Conservation (phyloP, 2,797 vertebrate species). For the Carcharodon carcharias region DNA sequence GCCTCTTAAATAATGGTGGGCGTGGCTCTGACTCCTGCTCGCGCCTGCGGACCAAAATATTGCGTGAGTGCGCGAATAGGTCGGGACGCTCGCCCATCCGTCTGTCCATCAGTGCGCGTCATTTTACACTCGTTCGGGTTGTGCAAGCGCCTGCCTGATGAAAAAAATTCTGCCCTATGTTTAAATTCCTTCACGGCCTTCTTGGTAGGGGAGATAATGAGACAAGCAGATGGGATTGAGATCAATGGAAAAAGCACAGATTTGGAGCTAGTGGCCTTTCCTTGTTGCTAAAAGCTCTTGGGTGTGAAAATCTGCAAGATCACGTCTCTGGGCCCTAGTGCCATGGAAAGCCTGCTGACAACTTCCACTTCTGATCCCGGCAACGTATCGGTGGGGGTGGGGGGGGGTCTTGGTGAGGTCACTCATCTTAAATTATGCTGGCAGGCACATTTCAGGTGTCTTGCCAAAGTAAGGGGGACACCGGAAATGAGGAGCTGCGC, state of each 20-base stretch:
- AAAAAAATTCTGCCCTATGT: background rate
- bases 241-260: background rate
- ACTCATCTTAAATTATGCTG: background rate
- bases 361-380: background rate
- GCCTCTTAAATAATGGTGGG: no score
- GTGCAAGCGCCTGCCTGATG: no score
- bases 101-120: no score
- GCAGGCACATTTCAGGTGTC: background rate
- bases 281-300: background rate
- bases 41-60: no score
- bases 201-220: background rate
- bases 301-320: background rate
- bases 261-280: background rate
- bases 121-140: no score
- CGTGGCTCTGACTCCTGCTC: no score
- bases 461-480: background rate
- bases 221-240: background rate
- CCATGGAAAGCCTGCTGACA: background rate
- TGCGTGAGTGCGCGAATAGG: no score
- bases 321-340: background rate
- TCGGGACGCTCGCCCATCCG: no score
- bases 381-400: background rate
- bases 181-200: background rate
- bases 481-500: background rate
- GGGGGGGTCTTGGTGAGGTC: background rate